Evolutionary conservation across 2,113 vertebrate species (phyloP), one percentile per base, ranked within the genome.

Genomic region (Pseudolaguvia tuberculata): DNA sequence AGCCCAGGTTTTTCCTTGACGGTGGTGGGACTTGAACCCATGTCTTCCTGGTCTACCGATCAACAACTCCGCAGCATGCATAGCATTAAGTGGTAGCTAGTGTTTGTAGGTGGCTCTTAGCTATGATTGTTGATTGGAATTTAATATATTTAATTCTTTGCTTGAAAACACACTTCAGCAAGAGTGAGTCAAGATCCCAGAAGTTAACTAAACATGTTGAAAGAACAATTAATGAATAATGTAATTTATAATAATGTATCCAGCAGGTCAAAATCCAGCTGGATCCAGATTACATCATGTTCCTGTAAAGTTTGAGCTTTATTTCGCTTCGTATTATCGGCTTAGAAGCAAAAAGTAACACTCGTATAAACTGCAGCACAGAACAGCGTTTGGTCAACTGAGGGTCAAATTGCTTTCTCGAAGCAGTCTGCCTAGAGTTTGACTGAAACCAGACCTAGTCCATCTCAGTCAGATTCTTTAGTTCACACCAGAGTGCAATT

Each of bases 341-440:
- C 57, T 31, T 59, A 59, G 13, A 25, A 59, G 27, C 27, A 18
- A 25, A 14, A 23, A 55, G 12, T 12, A 52, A 52, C 14, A 15
- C 31, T 17, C 17, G n/a, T n/a, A 62, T 15, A 39, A 62, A 39
- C 31, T 18, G 14, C 61, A 63, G 61, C 42, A 7, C 35, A 9
- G 21, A 63, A 15, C n/a, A 15, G 61, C 21, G 35, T 63, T 45
- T 45, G n/a, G 29, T 62, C 31, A 63, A 23, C 61, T 63, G 61
- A 63, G 35, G n/a, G 35, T 63, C 61, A 63, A 8, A 45, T 45
- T 45, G 35, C 39, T 45, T 62, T 45, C 39, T 23, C 61, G 45
- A 15, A 14, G 35, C 61, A 63, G 11, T 59, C 15, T 29, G 8
- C 57, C 57, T 59, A 9, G 18, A 61, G 58, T 62, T 42, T 62